Base-by-base conservation (phyloP, 2,113 vertebrate species). In the Pollimyrus isidori region DNA sequence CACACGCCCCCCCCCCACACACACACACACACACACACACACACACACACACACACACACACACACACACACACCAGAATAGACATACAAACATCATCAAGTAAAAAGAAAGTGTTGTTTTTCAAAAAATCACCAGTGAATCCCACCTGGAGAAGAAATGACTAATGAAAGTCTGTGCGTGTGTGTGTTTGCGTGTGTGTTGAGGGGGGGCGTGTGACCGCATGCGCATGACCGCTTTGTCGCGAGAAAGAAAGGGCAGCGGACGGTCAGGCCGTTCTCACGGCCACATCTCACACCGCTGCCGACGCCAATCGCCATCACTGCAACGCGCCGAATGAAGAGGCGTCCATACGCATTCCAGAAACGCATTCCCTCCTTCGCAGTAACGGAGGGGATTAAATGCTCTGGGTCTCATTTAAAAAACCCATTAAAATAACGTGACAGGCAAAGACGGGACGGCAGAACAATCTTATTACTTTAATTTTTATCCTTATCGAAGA, bases 381-480 rank as follows among this genome's bases (percentile, higher is more conserved):
- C 69, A 39, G 4, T 87, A 80, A 56, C 48, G 3, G 46, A 58
- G 87, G 76, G 65, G 89, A 90, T 80, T 90, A 87, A 4, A 76
- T 23, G 48, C 46, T 86, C 42, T 30, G 9, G 26, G 52, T 87
- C 62, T 86, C 86, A 87, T 80, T 87, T 87, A 1, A 87, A 87
- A 87, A 87, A 56, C 46, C 62, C 89, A 90, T 90, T 90, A 87
- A 76, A n/a, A 89, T 35, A 89, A 56, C 39, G 86, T 87, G 50
- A 76, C 19, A 4, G 62, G 48, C 89, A 80, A 87, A 56, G 89
- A 90, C 85, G 52, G 48, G 23, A 26, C 6, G 7, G 7, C 23
- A 82, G 50, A 58, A 23, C 89, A 76, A 62, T 73, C 83, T 73
- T 89, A 86, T 89, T 69, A 86, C 83, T 89, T 85, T 35, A 86